Conservation (phyloP, 2,797 vertebrate genomes). For the Cephalopachus bancanus region DNA sequence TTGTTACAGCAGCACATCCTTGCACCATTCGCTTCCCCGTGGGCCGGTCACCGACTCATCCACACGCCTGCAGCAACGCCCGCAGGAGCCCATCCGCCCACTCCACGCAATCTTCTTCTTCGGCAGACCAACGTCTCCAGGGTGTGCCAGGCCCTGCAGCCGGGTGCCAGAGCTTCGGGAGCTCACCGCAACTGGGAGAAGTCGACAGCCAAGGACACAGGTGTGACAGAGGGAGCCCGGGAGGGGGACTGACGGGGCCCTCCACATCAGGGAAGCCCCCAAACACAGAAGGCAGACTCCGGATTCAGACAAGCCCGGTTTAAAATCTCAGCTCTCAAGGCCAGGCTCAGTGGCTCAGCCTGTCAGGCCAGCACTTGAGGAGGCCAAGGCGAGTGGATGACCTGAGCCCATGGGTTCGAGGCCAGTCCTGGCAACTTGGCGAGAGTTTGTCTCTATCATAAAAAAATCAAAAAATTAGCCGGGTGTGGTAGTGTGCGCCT, state of each 20-base stretch:
- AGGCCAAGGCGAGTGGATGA: too few species aligned
- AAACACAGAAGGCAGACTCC: not conserved
- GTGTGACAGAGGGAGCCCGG: not conserved
- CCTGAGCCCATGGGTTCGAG: too few species aligned
- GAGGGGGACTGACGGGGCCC: not conserved
- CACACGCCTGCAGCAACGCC: not conserved
- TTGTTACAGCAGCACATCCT: not conserved
- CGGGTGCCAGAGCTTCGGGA: not conserved
- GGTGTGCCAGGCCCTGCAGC: not conserved
- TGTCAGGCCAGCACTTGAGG: too few species aligned
- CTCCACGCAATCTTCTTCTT: not conserved
- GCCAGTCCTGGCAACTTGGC: too few species aligned
- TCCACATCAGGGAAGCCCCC: not conserved
- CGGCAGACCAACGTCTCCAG: accelerated
- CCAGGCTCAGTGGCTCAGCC: too few species aligned
- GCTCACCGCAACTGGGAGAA: too few species aligned
- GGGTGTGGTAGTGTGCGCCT: too few species aligned
- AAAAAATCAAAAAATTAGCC: too few species aligned
- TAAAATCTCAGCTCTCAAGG: not conserved
- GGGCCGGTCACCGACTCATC: accelerated
- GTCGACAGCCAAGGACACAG: not conserved
- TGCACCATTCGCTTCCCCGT: not conserved
- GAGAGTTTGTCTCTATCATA: too few species aligned
- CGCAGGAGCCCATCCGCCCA: not conserved
- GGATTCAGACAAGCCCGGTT: not conserved